These are phyloP conservation scores for Argopecten irradians DNA, from an alignment of 1,140 invertebrate species.

Conservation along the genomic window DNA sequence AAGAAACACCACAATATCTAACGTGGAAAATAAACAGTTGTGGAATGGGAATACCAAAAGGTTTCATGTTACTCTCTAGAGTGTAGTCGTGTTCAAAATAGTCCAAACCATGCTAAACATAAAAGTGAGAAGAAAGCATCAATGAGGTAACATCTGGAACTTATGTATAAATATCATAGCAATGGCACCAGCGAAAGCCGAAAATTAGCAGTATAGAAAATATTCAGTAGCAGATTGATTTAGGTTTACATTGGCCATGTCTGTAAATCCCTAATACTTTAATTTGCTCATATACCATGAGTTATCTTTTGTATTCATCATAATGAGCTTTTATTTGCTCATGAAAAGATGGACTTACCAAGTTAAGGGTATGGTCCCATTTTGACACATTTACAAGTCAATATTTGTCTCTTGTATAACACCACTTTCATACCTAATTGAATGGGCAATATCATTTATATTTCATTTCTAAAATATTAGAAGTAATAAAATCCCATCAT, in stretches of 20 bases:
- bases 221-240: background rate
- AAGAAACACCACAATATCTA: slow-evolving; percentile 22
- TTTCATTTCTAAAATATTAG: background rate
- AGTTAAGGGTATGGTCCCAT: background rate
- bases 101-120: slow-evolving; percentile 6
- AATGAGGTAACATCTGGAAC: slow-evolving; percentile 21
- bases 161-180: slow-evolving; percentile 4
- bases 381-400: background rate
- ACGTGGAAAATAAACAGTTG: slow-evolving; percentile 21
- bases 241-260: background rate
- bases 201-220: slow-evolving; percentile 23
- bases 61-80: slow-evolving; percentile 22
- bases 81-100: slow-evolving; percentile 13
- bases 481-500: background rate
- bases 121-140: slow-evolving; percentile 15
- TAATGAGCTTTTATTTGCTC: slow-evolving; percentile 15
- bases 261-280: background rate
- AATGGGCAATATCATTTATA: background rate
- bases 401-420: background rate
- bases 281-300: background rate
- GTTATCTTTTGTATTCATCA: background rate
- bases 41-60: slow-evolving; percentile 21
- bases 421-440: background rate
- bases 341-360: slow-evolving; percentile 21
- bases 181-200: slow-evolving; percentile 19